These are phyloP conservation scores for Eilema sororculum DNA, from an alignment of 2,888 invertebrate species.

Conservation along the genomic window DNA sequence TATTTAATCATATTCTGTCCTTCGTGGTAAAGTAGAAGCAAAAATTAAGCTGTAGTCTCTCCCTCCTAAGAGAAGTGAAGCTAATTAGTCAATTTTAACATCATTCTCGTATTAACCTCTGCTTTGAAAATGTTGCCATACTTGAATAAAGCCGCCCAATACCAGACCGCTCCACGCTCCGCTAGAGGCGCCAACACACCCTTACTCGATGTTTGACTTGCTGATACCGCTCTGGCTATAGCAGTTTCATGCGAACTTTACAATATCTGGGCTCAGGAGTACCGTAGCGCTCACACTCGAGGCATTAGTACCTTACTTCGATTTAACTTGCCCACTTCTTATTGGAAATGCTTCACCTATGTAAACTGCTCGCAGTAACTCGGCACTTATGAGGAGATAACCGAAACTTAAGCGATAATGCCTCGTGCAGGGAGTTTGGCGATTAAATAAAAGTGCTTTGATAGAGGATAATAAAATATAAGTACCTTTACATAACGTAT, in stretches of 20 bases:
- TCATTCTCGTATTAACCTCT: neutral
- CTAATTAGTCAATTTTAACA: neutral
- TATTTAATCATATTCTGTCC: too few relatives aligned
- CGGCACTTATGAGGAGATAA: conserved; percentile 9
- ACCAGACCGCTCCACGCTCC: conserved; percentile 8
- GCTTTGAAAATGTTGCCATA: neutral
- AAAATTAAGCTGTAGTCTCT: neutral
- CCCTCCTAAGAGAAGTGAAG: neutral
- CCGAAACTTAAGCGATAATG: neutral
- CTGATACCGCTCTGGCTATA: conserved; percentile 52
- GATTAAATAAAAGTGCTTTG: neutral
- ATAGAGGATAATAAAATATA: neutral
- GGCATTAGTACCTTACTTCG: conserved; percentile 45
- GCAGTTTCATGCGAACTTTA: conserved; percentile 61
- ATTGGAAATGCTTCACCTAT: conserved; percentile 31
- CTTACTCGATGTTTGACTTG: conserved; percentile 57
- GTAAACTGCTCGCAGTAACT: conserved; percentile 15
- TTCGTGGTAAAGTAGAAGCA: too few relatives aligned
- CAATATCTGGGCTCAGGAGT: conserved; percentile 56
- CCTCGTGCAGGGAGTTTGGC: neutral
- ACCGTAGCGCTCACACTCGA: conserved; percentile 35
- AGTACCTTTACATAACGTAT: neutral
- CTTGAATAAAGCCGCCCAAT: neutral
- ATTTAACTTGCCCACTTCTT: conserved; percentile 36
- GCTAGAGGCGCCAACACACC: conserved; percentile 18